phyloP scores from a whole-genome alignment of 92 coral and sea anemone species.

The Porites divaricata region DNA sequence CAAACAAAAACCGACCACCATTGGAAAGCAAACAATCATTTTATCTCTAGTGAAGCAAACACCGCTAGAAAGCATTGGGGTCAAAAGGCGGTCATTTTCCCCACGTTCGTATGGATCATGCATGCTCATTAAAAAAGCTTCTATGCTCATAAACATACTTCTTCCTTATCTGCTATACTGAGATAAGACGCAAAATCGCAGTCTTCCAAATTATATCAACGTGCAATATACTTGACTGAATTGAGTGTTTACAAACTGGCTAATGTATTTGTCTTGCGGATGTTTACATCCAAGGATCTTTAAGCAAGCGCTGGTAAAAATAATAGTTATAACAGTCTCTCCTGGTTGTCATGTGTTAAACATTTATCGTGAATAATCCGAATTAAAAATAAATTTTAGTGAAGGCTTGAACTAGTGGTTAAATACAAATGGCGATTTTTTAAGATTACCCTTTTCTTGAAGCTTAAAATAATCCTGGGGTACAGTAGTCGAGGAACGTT shows the following conservation, averaged over 20 bases:
- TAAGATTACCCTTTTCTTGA: no score
- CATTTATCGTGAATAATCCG: no score
- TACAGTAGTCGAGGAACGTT: no score
- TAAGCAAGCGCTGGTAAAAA: neutral
- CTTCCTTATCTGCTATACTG: neutral
- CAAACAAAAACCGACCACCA: neutral
- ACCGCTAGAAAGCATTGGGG: neutral
- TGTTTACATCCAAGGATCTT: neutral
- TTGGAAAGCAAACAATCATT: neutral
- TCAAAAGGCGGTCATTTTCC: no score
- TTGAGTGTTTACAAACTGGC: slow-evolving; percentile 18
- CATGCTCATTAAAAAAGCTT: no score
- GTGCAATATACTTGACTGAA: neutral
- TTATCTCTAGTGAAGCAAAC: neutral
- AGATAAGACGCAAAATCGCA: neutral
- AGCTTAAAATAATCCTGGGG: no score
- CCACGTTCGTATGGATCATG: no score
- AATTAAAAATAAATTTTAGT: no score
- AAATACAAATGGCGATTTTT: no score
- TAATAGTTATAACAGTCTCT: neutral
- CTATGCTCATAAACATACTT: no score
- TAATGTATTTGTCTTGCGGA: slow-evolving; percentile 3
- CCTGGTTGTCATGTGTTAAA: no score
- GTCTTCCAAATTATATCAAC: neutral
- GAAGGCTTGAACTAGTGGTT: no score